A percentile compares a stretch with the other conserved stretches of the same genome.
Evolutionary conservation across 2,888 invertebrate species (phyloP).

Genomic region (Timandra comae): DNA sequence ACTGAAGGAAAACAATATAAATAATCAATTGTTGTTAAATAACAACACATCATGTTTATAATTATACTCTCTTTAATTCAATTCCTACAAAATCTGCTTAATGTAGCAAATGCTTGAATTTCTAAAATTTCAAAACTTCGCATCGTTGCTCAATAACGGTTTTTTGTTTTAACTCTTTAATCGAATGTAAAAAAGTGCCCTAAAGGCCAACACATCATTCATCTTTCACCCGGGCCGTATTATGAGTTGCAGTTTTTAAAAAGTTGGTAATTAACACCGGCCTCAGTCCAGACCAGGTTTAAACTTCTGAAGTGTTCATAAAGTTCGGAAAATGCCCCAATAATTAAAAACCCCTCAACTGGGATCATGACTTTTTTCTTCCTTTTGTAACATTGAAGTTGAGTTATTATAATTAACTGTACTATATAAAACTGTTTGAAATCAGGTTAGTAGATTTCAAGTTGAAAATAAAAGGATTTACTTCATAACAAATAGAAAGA

Average conservation of each 20-base stretch:
- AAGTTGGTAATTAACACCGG: constrained; percentile 73
- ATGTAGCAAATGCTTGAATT: no score
- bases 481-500: no score
- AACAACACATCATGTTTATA: no score
- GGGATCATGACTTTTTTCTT: constrained; percentile 37
- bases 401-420: constrained; percentile 24
- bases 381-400: constrained; percentile 29
- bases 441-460: no score
- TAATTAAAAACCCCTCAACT: constrained; percentile 57
- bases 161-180: constrained; percentile 30
- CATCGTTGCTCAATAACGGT: constrained; percentile 12
- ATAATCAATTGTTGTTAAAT: no score
- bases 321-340: constrained; percentile 63
- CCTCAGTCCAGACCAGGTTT: constrained; percentile 52
- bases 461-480: no score
- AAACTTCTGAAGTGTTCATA: constrained; percentile 64
- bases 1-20: no score
- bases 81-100: no score
- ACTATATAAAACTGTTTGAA: no score
- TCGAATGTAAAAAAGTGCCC: constrained; percentile 31
- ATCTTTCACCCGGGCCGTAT: constrained; percentile 65
- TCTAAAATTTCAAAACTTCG: neutral
- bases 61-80: no score
- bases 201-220: constrained; percentile 67
- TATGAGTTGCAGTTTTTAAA: constrained; percentile 74